Evolutionary conservation across 2,797 vertebrate species (phyloP).

Genomic region (Pyrrhura leucotis): DNA sequence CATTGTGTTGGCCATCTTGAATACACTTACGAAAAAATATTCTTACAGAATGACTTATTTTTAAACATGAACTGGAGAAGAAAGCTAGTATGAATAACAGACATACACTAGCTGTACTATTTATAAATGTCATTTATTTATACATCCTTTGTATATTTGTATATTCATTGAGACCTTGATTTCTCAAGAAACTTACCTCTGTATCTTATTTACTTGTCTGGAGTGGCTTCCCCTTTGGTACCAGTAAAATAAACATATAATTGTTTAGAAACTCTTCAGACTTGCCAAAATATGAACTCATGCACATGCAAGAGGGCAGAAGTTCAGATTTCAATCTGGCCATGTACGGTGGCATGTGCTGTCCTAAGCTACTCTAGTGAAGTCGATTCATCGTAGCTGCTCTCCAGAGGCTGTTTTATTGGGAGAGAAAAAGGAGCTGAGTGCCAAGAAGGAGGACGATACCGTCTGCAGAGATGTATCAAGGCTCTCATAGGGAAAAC

Average conservation of each 20-base stretch:
- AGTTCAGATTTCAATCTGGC: conserved; percentile 61
- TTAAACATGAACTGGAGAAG: neutral
- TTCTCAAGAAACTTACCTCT: conserved; percentile 53
- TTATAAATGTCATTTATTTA: conserved; percentile 59
- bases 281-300: conserved; percentile 67
- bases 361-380: conserved; percentile 32
- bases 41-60: neutral
- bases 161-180: conserved; percentile 26
- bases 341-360: conserved; percentile 35
- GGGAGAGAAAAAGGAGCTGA: conserved; percentile 54
- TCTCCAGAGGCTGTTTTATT: conserved; percentile 58
- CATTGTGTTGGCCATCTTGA: neutral
- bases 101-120: neutral
- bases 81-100: neutral
- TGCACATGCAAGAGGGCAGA: conserved; percentile 15
- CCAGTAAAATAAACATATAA: conserved; percentile 53
- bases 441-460: conserved; percentile 41
- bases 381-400: conserved; percentile 39
- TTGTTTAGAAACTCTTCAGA: conserved; percentile 49
- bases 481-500: conserved; percentile 20
- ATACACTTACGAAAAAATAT: neutral
- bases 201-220: conserved; percentile 38
- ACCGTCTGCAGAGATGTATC: neutral
- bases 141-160: conserved; percentile 57
- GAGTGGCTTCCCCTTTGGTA: conserved; percentile 42